Percentiles rank a stretch among this genome's conserved stretches.
Conservation (phyloP, 92 coral and sea anemone genomes). For the Zoanthus gigantus region DNA sequence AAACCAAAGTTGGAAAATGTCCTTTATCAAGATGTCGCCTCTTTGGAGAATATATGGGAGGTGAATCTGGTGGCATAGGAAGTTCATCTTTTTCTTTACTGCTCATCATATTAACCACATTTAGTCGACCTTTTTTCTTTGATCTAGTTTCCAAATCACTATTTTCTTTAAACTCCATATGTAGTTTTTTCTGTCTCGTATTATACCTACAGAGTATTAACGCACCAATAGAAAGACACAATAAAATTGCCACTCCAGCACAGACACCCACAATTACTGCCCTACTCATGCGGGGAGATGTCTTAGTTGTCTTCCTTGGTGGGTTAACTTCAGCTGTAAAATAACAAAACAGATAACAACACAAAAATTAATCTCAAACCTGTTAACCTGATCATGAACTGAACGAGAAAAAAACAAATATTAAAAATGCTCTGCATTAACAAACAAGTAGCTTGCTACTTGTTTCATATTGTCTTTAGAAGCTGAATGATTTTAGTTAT, state of each 20-base stretch:
- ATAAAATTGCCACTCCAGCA: conserved; percentile 75
- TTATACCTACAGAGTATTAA: conserved; percentile 65
- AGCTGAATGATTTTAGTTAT: no score
- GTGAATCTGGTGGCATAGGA: conserved; percentile 55
- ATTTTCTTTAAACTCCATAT: conserved; percentile 87
- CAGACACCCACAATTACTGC: conserved; percentile 78
- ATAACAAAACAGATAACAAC: neutral
- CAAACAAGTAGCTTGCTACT: no score
- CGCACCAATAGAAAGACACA: conserved; percentile 64
- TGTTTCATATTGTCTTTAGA: no score
- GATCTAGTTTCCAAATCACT: conserved; percentile 46
- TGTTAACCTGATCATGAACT: neutral
- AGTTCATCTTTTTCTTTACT: conserved; percentile 41
- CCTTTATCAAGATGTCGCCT: conserved; percentile 34
- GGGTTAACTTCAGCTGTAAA: conserved; percentile 16
- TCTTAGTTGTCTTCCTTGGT: conserved; percentile 10
- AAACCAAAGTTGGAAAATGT: conserved; percentile 7
- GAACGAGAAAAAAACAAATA: no score
- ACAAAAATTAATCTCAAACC: neutral
- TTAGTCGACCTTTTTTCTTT: conserved; percentile 63
- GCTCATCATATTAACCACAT: conserved; percentile 69
- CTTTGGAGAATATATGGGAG: conserved; percentile 55
- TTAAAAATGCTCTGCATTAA: no score
- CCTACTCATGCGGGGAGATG: conserved; percentile 65
- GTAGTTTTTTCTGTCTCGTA: conserved; percentile 72